These are phyloP conservation scores for Macquaria australasica DNA, from an alignment of 2,113 vertebrate species.

Conservation along the genomic window DNA sequence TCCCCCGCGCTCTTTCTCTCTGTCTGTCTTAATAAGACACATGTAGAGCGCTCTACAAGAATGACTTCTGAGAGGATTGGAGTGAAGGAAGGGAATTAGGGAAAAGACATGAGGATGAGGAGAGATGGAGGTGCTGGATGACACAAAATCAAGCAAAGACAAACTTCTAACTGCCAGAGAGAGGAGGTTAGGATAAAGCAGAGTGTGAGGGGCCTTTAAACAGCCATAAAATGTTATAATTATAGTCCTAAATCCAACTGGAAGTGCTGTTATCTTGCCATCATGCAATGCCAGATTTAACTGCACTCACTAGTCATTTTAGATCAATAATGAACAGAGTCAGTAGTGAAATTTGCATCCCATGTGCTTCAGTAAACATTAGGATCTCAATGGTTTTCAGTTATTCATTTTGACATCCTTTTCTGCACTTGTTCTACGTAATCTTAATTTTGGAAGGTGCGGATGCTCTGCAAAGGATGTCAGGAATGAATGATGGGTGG, in stretches of 20 bases:
- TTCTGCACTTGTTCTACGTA: not conserved
- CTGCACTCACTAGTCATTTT: not conserved
- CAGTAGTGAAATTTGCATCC: not conserved
- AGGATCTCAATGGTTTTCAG: not conserved
- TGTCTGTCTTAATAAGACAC: not conserved
- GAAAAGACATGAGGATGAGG: not conserved
- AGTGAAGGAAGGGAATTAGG: not conserved
- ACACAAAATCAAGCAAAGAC: not conserved
- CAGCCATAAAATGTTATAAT: not conserved
- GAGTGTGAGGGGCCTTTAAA: not conserved
- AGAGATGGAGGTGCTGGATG: not conserved
- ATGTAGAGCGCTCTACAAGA: not conserved
- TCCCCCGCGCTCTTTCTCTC: no score
- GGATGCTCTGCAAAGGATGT: not conserved
- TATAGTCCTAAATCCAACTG: not conserved
- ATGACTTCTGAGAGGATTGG: not conserved
- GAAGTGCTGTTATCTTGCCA: not conserved
- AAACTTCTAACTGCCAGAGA: not conserved
- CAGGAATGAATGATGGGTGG: slow-evolving; percentile 13
- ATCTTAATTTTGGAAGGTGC: not conserved
- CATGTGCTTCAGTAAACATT: not conserved
- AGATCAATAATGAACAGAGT: not conserved
- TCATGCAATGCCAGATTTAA: not conserved
- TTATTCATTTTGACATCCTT: not conserved
- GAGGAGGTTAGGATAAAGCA: not conserved